Evolutionary conservation across 2,113 vertebrate species (phyloP), one percentile per base, ranked within the genome.

Genomic region (Phalacrocorax pelagicus): DNA sequence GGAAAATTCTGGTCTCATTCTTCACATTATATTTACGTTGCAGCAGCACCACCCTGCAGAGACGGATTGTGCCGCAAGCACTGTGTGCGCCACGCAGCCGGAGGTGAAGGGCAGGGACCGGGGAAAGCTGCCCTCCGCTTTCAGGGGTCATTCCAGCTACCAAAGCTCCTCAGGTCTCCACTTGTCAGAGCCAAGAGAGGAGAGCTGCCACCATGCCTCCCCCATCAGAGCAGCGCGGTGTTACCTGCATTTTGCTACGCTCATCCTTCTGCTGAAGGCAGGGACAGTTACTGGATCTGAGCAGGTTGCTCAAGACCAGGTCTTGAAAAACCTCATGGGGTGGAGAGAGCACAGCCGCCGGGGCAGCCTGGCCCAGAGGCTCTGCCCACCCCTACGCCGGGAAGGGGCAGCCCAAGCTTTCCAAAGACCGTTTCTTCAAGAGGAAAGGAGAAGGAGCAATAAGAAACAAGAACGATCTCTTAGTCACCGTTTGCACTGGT

Each of bases 81-180:
- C 14, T 1, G 4, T 1, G 6, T 49, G 42, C 24, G 36, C 47
- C 23, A 7, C 0, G 1, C 42, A 51, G 12, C 4, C 4, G 16
- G 26, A 85, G 42, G 22, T 3, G 40, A 23, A 19, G 22, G 54
- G 36, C 74, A 62, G 55, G 47, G 47, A 55, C 11, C 0, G 0
- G 7, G n/a, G 34, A 30, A n/a, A 1, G 15, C 24, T 1, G 1
- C 2, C 9, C 32, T 18, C 47, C 12, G 5, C 11, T 29, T 34
- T 14, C 1, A 1, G 49, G 17, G 5, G 11, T 47, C 24, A 9
- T 27, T 57, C 29, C 6, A 0, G 27, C 49, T 46, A 32, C 46
- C 30, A 58, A 36, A 36, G 15, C 38, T 66, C 42, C 27, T 59
- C 46, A 36, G 9, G 34, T 49, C 42, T 69, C 61, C 0, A 0